Evolutionary conservation across 2,888 invertebrate genomes (phyloP), one percentile per base, ranked within the genome.

Genomic region (Eupithecia vulgata): DNA sequence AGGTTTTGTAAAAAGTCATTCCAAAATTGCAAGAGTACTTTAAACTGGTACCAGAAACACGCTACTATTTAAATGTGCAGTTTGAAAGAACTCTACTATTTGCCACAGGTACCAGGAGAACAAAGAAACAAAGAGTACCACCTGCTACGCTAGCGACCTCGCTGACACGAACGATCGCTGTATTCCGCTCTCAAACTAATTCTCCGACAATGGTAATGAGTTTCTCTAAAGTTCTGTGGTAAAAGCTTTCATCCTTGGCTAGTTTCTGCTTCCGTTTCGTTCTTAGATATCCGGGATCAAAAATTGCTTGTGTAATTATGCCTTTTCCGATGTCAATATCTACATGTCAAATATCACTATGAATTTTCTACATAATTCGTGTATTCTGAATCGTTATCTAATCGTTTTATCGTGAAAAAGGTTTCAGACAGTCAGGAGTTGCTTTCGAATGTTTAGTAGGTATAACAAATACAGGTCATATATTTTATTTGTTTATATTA

Each of bases 101-200:
- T 52, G 10, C 10, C 48, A 45, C 45, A 67, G 48, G 62, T 71
- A 72, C 68, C 62, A 70, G 62, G 70, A 67, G 40, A 67, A 70
- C 67, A 73, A 70, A 70, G 73, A 34, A 70, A n/a, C 37, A 30
- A 69, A 66, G 52, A 73, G 70, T n/a, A n/a, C n/a, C 65, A 34
- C 34, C 48, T 48, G 48, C 48, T n/a, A n/a, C 48, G 45, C 12
- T 40, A 40, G 40, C 59, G 52, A 52, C n/a, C 25, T 15, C 13
- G 25, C 57, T 57, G 57, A 25, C 59, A n/a, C 17, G 62, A 62
- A 62, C 62, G 35, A n/a, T 35, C 35, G 5, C 35, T 64, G 62
- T 64, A 37, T 37, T 21, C 62, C n/a, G 62, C 37, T 21, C 34
- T 35, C 21, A 35, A 35, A 35, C n/a, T 64, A 37, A 34, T 64